Base-by-base conservation (phyloP, 2,888 invertebrate genomes). In the Pyrocoelia pectoralis region DNA sequence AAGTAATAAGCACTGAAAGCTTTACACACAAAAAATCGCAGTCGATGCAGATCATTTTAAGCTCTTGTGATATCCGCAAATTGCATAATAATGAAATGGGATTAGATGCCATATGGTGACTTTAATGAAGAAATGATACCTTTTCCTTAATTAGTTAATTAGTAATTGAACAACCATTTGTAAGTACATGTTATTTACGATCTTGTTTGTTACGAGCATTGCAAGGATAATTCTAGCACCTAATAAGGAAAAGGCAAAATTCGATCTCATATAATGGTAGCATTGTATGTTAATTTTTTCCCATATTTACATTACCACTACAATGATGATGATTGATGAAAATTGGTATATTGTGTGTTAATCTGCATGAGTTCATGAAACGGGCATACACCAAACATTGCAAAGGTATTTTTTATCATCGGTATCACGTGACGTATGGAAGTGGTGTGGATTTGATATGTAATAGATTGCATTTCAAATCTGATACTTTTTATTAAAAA, bases 211-310 rank as follows among this genome's bases (percentile, higher is more conserved):
- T 46, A 17, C 18, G n/a, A 17, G 28, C 57, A 51, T 24, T 40
- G 40, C 29, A 43, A 51, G 41, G 29, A 43, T 46, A 58, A 29
- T 58, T 29, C 17, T 53, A 12, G 17, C 58, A 41, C 59, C 53
- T 52, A 60, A 46, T 53, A 57, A 54, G 57, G 56, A 63, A 64
- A 33, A 54, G 33, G 56, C 56, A 48, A 12, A 55, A 52, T 65
- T 52, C 60, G 18, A 64, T 65, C 55, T 43, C n/a, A 33, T 66
- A 60, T 24, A 24, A 57, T 61, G 64, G 60, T 48, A 15, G 52
- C 58, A 67, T 67, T 67, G 67, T 67, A 65, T 67, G 66, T 50
- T 64, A 68, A 68, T 68, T 51, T 56, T n/a, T 54, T 46, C 18
- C 59, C 56, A 65, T 64, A 58, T 68, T 59, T 66, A 52, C 64